phyloP scores from a whole-genome alignment of 2,888 invertebrate species.

The Eupithecia inturbata region DNA sequence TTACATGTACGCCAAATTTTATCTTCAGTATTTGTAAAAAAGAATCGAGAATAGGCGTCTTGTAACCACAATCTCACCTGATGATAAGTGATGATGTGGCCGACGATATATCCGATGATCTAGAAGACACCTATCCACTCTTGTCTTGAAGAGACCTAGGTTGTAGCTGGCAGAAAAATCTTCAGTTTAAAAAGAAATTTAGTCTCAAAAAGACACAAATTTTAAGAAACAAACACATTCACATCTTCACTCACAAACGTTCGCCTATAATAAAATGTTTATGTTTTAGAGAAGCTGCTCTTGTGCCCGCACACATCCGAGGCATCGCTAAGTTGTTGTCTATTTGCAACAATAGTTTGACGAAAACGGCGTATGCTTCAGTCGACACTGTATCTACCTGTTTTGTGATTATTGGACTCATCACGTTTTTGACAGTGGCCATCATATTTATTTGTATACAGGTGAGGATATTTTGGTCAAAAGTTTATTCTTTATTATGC shows the following conservation, averaged over 20 bases:
- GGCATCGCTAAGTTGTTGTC: slow-evolving; percentile 89
- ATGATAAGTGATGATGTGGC: too few species aligned
- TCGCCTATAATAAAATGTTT: background rate
- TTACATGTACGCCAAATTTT: too few species aligned
- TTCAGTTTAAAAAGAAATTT: too few species aligned
- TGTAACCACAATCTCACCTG: too few species aligned
- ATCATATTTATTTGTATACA: slow-evolving; percentile 93
- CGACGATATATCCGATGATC: too few species aligned
- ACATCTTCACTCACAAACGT: background rate
- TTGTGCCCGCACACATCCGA: slow-evolving; percentile 90
- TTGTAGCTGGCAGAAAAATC: too few species aligned
- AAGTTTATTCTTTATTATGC: background rate
- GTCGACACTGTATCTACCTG: slow-evolving; percentile 94
- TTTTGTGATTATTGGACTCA: slow-evolving; percentile 93
- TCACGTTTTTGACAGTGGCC: slow-evolving; percentile 90
- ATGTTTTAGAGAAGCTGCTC: slow-evolving; percentile 83
- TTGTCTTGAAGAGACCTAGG: too few species aligned
- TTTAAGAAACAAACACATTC: background rate
- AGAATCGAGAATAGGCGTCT: too few species aligned
- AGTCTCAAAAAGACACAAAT: too few species aligned
- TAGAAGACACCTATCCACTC: too few species aligned
- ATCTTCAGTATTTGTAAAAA: too few species aligned
- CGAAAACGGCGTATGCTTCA: slow-evolving; percentile 87
- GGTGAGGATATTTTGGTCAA: slow-evolving; percentile 74
- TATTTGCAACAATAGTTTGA: slow-evolving; percentile 85